Conservation (phyloP, 2,113 vertebrate species). For the Pao palembangensis region DNA sequence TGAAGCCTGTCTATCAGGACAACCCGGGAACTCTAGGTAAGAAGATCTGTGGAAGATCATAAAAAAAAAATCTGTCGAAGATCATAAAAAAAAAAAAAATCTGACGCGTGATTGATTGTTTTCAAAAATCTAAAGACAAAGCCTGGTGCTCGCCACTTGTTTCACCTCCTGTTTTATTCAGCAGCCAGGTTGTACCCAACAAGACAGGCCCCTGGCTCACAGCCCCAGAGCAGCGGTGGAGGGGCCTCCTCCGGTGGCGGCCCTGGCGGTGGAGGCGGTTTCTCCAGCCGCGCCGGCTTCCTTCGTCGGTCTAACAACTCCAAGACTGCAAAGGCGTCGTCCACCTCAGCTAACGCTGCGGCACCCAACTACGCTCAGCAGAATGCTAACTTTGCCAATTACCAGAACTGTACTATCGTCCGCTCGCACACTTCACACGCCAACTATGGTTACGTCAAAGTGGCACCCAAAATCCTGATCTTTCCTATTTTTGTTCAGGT, state of each 20-base stretch:
- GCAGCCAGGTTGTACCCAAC: slow-evolving; percentile 66
- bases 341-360: slow-evolving; percentile 58
- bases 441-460: slow-evolving; percentile 86
- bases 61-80: too few species aligned
- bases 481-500: slow-evolving; percentile 96
- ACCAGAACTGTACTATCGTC: slow-evolving; percentile 88
- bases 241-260: slow-evolving; percentile 33
- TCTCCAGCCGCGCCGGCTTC: slow-evolving; percentile 77
- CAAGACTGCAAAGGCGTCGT: slow-evolving; percentile 59
- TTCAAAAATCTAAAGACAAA: neutral
- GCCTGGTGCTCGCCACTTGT: neutral
- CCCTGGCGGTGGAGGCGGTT: slow-evolving; percentile 27
- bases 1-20: slow-evolving; percentile 86
- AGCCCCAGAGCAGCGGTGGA: slow-evolving; percentile 34
- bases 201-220: slow-evolving; percentile 46
- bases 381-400: slow-evolving; percentile 77
- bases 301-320: slow-evolving; percentile 75
- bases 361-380: slow-evolving; percentile 71
- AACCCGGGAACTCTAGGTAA: slow-evolving; percentile 79
- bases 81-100: too few species aligned
- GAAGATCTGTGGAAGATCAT: slow-evolving; percentile 19
- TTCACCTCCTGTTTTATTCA: slow-evolving; percentile 13
- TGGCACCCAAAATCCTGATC: slow-evolving; percentile 89
- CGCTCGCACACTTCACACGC: slow-evolving; percentile 80
- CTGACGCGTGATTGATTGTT: too few species aligned